Evolutionary conservation across 2,888 invertebrate genomes (phyloP).

Genomic region (Caenorhabditis imperialis): DNA sequence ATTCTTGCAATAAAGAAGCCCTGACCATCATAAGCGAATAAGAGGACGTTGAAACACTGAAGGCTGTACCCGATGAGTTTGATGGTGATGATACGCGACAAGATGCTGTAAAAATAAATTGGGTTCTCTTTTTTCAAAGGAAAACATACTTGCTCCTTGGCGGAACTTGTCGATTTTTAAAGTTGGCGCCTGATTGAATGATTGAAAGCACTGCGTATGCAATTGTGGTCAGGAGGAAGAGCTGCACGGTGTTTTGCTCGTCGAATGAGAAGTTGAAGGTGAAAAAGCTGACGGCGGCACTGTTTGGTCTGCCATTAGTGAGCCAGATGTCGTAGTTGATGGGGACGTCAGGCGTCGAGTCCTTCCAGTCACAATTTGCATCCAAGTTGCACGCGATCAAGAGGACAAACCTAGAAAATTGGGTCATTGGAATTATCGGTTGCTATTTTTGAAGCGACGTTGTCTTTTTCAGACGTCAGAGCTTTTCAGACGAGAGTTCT

Average conservation of each 20-base stretch:
- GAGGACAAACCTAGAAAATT: conserved; percentile 84
- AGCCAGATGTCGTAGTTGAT: conserved; percentile 93
- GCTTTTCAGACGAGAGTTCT: neutral
- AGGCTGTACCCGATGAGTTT: conserved; percentile 84
- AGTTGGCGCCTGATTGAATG: conserved; percentile 55
- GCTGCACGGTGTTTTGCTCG: conserved; percentile 88
- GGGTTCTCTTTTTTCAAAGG: no score
- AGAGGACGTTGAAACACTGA: conserved; percentile 89
- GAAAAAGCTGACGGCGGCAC: conserved; percentile 85
- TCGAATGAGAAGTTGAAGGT: conserved; percentile 97
- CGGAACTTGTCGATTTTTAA: conserved; percentile 48
- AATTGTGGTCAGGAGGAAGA: conserved; percentile 83
- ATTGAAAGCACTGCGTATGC: conserved; percentile 57
- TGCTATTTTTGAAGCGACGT: no score
- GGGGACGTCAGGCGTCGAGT: conserved; percentile 73
- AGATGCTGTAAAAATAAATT: neutral
- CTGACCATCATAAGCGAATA: conserved; percentile 91
- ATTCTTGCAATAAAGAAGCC: conserved; percentile 88
- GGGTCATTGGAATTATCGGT: neutral
- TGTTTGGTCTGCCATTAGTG: conserved; percentile 94
- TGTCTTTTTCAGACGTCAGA: no score
- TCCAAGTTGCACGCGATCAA: conserved; percentile 90
- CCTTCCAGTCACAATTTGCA: conserved; percentile 88
- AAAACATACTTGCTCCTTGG: conserved; percentile 43
- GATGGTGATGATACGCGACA: conserved; percentile 59